Percentiles rank a stretch among this genome's conserved stretches.
Conservation (phyloP, 2,797 vertebrate species). For the Brachyrhaphis roseni region DNA sequence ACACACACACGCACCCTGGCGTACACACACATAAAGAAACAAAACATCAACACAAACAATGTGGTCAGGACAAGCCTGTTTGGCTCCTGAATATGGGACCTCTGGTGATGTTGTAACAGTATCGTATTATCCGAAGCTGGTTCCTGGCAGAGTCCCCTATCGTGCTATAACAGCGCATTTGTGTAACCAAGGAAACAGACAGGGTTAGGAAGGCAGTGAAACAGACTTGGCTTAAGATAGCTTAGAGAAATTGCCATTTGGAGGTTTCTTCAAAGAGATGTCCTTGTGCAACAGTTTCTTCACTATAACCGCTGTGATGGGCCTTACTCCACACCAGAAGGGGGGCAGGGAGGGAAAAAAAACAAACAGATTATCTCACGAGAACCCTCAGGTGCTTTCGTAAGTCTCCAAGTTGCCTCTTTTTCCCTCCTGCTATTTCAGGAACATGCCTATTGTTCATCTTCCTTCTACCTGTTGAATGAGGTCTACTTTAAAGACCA, state of each 20-base stretch:
- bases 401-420: slow-evolving; percentile 59
- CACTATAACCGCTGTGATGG: slow-evolving; percentile 29
- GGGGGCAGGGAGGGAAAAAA: slow-evolving; percentile 58
- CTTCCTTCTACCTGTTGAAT: slow-evolving; percentile 70
- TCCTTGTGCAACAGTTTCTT: slow-evolving; percentile 42
- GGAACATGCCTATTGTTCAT: slow-evolving; percentile 62
- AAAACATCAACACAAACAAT: slow-evolving; percentile 69
- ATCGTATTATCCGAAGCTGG: slow-evolving; percentile 62
- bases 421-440: slow-evolving; percentile 34
- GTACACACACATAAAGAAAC: slow-evolving; percentile 26
- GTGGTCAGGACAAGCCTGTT: slow-evolving; percentile 46
- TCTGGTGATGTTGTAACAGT: slow-evolving; percentile 59
- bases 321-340: slow-evolving; percentile 53
- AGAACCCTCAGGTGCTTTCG: slow-evolving; percentile 66
- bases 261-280: slow-evolving; percentile 25
- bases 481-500: slow-evolving; percentile 68
- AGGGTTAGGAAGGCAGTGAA: slow-evolving; percentile 49
- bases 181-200: slow-evolving; percentile 54
- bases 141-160: slow-evolving; percentile 52
- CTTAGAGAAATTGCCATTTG: slow-evolving; percentile 32
- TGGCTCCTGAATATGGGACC: slow-evolving; percentile 37
- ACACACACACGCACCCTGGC: slow-evolving; percentile 52
- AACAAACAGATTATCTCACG: slow-evolving; percentile 75
- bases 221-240: slow-evolving; percentile 37
- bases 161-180: slow-evolving; percentile 50